A percentile compares a stretch with the other conserved stretches of the same genome.
Conservation (phyloP, 2,888 invertebrate species). For the Dermolepida albohirtum region DNA sequence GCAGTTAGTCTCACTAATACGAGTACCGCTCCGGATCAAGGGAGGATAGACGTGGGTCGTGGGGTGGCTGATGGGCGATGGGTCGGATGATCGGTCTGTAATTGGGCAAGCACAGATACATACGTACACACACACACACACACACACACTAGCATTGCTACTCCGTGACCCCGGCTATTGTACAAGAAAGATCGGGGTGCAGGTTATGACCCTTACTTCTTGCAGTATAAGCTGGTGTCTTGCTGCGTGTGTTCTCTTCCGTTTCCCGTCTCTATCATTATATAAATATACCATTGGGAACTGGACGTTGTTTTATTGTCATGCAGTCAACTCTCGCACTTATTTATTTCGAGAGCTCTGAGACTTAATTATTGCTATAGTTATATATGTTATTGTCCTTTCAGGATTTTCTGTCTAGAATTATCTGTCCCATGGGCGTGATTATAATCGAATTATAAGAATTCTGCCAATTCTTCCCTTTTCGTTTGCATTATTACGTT, state of each 20-base stretch:
- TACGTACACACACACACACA: too few species aligned
- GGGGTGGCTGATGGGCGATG: conserved; percentile 33
- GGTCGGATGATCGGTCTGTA: conserved; percentile 41
- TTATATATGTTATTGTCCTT: too few species aligned
- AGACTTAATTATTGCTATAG: too few species aligned
- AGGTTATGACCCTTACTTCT: conserved; percentile 17
- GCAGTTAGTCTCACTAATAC: conserved; percentile 48
- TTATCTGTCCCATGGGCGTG: too few species aligned
- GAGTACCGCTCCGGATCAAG: conserved; percentile 48
- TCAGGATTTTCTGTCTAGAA: too few species aligned
- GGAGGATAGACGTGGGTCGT: background rate
- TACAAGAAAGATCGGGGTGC: conserved; percentile 17
- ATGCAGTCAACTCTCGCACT: too few species aligned
- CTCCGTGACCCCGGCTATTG: background rate
- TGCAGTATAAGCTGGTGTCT: background rate
- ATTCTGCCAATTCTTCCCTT: too few species aligned
- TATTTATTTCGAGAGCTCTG: too few species aligned
- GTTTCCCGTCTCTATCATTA: conserved; percentile 8
- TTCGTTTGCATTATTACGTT: too few species aligned
- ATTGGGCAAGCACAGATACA: background rate
- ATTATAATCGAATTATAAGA: too few species aligned
- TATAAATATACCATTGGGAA: conserved; percentile 10
- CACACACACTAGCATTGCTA: background rate
- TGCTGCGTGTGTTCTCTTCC: background rate
- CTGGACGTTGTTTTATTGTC: too few species aligned